Percentiles rank a stretch among this genome's conserved stretches.
These are phyloP conservation scores for Petrolisthes cinctipes DNA, from an alignment of 2,888 invertebrate genomes.

Conservation along the genomic window DNA sequence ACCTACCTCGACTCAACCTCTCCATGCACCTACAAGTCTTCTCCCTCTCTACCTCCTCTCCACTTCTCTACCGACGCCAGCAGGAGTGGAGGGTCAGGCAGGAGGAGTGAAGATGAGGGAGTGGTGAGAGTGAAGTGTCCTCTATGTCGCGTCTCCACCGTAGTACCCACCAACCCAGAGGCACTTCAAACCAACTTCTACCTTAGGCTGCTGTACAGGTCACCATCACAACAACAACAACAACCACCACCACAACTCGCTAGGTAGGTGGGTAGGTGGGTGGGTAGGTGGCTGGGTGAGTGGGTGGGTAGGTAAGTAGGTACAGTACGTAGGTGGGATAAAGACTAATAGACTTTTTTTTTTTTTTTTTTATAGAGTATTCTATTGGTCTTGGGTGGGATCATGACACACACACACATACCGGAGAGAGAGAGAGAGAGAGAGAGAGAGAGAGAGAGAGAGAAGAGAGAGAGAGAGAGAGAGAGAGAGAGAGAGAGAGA, in stretches of 20 bases:
- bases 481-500: not conserved
- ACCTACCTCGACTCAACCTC: too few species aligned
- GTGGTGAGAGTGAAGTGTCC: constrained; percentile 36
- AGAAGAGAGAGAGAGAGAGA: not conserved
- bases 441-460: constrained; percentile 9
- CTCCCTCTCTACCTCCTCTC: too few species aligned
- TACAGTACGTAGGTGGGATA: too few species aligned
- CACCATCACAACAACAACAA: constrained; percentile 24
- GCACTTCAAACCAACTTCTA: constrained; percentile 55
- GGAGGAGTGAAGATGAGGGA: not conserved
- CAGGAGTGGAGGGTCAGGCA: not conserved
- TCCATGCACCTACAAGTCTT: too few species aligned
- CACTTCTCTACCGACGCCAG: not conserved
- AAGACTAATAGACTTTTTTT: too few species aligned
- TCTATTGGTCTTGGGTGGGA: too few species aligned
- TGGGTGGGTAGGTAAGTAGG: too few species aligned
- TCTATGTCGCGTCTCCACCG: constrained; percentile 33
- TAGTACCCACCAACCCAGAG: constrained; percentile 23
- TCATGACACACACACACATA: too few species aligned
- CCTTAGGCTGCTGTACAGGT: constrained; percentile 21
- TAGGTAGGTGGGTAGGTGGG: too few species aligned
- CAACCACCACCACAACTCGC: too few species aligned
- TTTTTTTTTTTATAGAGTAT: too few species aligned
- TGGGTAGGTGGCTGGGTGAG: too few species aligned
- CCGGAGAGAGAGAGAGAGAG: not conserved